Evolutionary conservation across 1,140 invertebrate genomes (phyloP).

Genomic region (Philopotamus ludificatus): DNA sequence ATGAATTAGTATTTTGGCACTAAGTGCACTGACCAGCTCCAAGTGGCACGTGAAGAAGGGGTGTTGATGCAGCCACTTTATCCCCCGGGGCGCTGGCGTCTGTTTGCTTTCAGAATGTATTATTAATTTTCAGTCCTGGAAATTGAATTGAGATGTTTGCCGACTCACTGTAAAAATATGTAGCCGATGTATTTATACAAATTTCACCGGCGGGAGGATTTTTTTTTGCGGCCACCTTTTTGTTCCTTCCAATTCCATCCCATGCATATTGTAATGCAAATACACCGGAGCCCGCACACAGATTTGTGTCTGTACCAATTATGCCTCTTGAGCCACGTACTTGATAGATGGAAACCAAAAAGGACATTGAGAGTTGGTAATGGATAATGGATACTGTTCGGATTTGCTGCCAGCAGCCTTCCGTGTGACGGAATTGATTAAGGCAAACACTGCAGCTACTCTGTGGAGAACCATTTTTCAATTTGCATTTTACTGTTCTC

Average conservation of each 20-base stretch:
- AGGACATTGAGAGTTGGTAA: slow-evolving; percentile 35
- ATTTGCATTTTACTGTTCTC: slow-evolving; percentile 23
- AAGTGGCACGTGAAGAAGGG: slow-evolving; percentile 16
- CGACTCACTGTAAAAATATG: neutral
- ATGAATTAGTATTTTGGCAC: slow-evolving; percentile 16
- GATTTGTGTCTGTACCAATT: slow-evolving; percentile 38
- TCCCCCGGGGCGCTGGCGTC: slow-evolving; percentile 17
- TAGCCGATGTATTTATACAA: neutral
- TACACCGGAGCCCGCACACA: slow-evolving; percentile 25
- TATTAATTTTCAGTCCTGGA: slow-evolving; percentile 41
- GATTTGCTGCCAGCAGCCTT: slow-evolving; percentile 30
- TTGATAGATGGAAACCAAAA: slow-evolving; percentile 22
- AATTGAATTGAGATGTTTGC: slow-evolving; percentile 40
- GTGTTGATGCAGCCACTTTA: slow-evolving; percentile 39
- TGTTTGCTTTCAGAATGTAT: slow-evolving; percentile 39
- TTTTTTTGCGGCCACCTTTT: no score
- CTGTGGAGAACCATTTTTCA: slow-evolving; percentile 16
- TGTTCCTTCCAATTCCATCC: slow-evolving; percentile 18
- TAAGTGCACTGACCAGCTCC: slow-evolving; percentile 40
- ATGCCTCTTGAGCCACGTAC: slow-evolving; percentile 32
- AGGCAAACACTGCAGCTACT: slow-evolving; percentile 31
- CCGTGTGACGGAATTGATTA: slow-evolving; percentile 41
- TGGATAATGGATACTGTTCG: slow-evolving; percentile 39
- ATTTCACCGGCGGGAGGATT: no score
- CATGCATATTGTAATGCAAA: no score